A percentile compares a stretch with the other conserved stretches of the same genome.
Evolutionary conservation across 30 jellyfish, hydroid and myxozoan species (phyloP).

Genomic region (Calvadosia cruxmelitensis): DNA sequence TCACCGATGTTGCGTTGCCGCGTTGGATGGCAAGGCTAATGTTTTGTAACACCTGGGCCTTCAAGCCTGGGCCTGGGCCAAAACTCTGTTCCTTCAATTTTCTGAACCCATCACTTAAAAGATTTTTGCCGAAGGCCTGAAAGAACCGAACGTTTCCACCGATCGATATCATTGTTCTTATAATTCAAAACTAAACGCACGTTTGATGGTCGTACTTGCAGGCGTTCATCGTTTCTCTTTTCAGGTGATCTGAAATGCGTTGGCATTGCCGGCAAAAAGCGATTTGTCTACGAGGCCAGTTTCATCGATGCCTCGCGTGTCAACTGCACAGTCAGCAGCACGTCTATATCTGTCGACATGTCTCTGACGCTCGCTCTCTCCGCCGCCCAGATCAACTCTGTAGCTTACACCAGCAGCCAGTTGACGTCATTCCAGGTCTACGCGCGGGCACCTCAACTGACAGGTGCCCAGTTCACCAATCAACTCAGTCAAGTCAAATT

Average conservation of each 20-base stretch:
- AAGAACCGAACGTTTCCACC: no score
- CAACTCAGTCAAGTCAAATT: slow-evolving; percentile 15
- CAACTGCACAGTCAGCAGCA: slow-evolving; percentile 20
- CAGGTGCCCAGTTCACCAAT: slow-evolving; percentile 23
- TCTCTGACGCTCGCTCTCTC: slow-evolving; percentile 23
- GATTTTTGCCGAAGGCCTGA: not conserved
- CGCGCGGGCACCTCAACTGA: slow-evolving; percentile 47
- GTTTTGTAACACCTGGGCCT: no score
- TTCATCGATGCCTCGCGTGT: slow-evolving; percentile 2
- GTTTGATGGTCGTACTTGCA: no score
- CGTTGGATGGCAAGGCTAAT: no score
- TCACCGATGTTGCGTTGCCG: no score
- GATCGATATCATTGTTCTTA: no score
- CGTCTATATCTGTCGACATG: slow-evolving; percentile 7
- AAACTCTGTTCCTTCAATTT: no score
- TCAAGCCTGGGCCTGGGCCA: no score
- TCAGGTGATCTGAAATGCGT: not conserved
- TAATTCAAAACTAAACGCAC: no score
- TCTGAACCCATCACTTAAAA: not conserved
- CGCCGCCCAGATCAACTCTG: slow-evolving; percentile 3
- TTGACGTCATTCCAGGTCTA: slow-evolving; percentile 7
- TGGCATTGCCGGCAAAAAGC: slow-evolving; percentile 3
- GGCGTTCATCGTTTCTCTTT: no score
- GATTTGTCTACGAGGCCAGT: slow-evolving; percentile 6
- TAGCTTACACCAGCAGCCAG: not conserved